Evolutionary conservation across 2,797 vertebrate species (phyloP).

Genomic region (Sus cebifrons): DNA sequence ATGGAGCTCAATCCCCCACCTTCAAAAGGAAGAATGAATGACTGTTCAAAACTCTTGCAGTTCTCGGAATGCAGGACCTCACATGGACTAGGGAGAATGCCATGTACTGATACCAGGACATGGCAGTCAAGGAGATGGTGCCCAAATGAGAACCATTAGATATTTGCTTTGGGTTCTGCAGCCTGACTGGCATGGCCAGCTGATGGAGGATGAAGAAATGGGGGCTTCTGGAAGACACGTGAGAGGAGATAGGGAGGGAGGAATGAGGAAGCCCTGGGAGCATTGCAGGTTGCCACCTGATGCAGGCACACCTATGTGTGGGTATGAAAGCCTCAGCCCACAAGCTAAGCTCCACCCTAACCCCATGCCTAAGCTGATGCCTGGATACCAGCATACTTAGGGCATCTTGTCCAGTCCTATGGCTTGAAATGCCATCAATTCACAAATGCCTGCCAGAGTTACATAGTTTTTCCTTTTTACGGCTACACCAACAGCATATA

Average conservation of each 20-base stretch:
- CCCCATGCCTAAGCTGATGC: neutral
- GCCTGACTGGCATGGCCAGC: neutral
- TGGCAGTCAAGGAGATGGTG: neutral
- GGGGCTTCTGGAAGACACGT: neutral
- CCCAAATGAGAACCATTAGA: neutral
- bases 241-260: neutral
- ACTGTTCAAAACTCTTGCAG: neutral
- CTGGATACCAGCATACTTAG: neutral
- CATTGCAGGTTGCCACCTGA: neutral
- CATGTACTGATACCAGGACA: neutral
- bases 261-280: neutral
- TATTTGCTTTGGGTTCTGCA: neutral
- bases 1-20: neutral
- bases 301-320: accelerated
- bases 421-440: neutral
- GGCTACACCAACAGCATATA: no score
- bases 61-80: neutral
- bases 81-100: neutral
- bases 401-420: neutral
- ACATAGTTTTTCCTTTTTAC: no score
- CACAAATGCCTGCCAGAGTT: neutral
- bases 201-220: neutral
- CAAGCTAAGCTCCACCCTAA: neutral
- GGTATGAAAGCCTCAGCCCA: neutral
- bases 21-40: neutral